phyloP scores from a whole-genome alignment of 2,888 invertebrate genomes.

The Rotaria socialis region DNA sequence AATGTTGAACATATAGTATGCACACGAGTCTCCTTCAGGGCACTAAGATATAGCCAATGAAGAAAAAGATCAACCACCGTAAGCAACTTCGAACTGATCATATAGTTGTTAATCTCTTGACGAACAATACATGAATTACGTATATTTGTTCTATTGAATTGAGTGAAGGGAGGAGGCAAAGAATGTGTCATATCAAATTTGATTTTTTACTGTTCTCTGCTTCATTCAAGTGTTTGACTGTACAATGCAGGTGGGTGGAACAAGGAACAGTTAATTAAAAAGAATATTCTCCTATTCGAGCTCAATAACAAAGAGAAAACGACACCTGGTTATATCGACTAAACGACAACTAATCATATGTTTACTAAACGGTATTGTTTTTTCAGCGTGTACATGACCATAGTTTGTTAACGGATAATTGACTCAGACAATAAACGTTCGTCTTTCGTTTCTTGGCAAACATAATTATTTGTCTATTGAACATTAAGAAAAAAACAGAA shows the following conservation, averaged over 20 bases:
- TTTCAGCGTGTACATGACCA: not conserved
- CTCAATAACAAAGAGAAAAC: not conserved
- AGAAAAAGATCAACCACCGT: slow-evolving; percentile 37
- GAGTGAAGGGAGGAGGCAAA: not conserved
- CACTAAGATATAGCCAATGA: not conserved
- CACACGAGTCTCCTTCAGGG: slow-evolving; percentile 4
- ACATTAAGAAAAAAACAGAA: not conserved
- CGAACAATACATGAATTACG: slow-evolving; percentile 25
- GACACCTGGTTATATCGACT: not conserved
- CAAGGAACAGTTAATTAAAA: slow-evolving; percentile 5
- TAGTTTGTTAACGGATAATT: not conserved
- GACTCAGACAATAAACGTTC: not conserved
- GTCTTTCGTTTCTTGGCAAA: slow-evolving; percentile 22
- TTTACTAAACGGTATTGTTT: slow-evolving; percentile 22
- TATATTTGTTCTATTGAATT: not conserved
- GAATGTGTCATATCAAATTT: slow-evolving; percentile 18
- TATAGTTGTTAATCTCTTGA: slow-evolving; percentile 15
- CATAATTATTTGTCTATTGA: not conserved
- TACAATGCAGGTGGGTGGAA: slow-evolving; percentile 28
- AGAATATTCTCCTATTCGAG: not conserved
- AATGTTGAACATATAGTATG: not conserved
- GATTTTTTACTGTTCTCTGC: slow-evolving; percentile 2
- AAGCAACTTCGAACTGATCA: slow-evolving; percentile 27
- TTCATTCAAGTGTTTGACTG: slow-evolving; percentile 6
- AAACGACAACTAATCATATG: slow-evolving; percentile 23